A percentile compares a stretch with the other conserved stretches of the same genome.
These are phyloP conservation scores for Talpa occidentalis DNA, from an alignment of 2,113 vertebrate species.

Conservation along the genomic window DNA sequence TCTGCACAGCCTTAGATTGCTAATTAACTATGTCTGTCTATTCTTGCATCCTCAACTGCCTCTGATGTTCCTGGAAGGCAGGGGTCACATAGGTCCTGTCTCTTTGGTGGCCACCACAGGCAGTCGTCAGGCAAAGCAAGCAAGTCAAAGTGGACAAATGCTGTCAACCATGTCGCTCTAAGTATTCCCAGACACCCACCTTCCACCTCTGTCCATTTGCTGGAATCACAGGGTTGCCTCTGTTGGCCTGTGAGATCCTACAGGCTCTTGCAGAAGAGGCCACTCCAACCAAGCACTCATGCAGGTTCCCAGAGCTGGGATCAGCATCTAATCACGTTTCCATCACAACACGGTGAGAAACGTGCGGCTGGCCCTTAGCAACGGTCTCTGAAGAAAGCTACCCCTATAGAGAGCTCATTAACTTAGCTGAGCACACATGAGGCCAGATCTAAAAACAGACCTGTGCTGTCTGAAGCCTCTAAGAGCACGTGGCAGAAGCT, in stretches of 20 bases:
- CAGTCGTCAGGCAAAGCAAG: not conserved
- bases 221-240: not conserved
- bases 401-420: conserved; percentile 79
- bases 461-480: conserved; percentile 50
- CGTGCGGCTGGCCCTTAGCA: conserved; percentile 77
- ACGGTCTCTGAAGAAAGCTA: conserved; percentile 75
- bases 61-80: accelerated
- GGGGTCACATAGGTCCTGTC: not conserved
- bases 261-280: conserved; percentile 29
- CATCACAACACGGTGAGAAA: conserved; percentile 76
- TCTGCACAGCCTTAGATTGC: not conserved
- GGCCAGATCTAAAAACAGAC: conserved; percentile 74
- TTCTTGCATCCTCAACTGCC: not conserved
- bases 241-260: not conserved
- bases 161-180: not conserved
- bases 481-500: conserved; percentile 50
- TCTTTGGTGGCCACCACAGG: not conserved
- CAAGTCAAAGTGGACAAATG: not conserved
- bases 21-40: not conserved
- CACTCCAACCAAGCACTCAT: conserved; percentile 61
- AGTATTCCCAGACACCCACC: not conserved
- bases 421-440: conserved; percentile 71
- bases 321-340: conserved; percentile 78
- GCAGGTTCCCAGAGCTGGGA: conserved; percentile 36
- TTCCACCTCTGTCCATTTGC: not conserved